phyloP scores from a whole-genome alignment of 2,797 vertebrate genomes.

The Phalanger gymnotis region DNA sequence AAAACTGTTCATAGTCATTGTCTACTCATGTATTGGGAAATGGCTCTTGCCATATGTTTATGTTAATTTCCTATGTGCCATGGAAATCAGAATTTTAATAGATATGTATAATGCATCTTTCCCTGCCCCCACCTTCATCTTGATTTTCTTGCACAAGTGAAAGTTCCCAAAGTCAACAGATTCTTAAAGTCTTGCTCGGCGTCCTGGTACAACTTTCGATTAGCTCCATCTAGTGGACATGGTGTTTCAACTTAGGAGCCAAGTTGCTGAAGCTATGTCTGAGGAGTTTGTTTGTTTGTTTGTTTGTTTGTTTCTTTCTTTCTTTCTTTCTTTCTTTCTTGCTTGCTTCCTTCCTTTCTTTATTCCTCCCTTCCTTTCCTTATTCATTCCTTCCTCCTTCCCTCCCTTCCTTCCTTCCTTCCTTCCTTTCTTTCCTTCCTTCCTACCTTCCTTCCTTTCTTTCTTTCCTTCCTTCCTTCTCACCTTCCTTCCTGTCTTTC shows the following conservation, averaged over 20 bases:
- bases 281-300: neutral
- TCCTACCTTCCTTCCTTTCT: neutral
- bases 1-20: neutral
- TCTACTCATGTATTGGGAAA: neutral
- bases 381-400: neutral
- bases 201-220: neutral
- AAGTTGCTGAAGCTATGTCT: neutral
- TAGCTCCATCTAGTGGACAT: neutral
- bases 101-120: neutral
- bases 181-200: neutral
- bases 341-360: no score
- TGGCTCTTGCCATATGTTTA: neutral
- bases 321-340: neutral
- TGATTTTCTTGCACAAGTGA: neutral
- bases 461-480: neutral
- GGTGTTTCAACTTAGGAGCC: neutral
- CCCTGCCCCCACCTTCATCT: neutral
- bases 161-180: neutral
- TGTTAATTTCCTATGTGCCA: neutral
- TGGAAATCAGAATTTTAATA: neutral
- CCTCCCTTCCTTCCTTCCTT: neutral
- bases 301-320: no score
- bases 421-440: no score
- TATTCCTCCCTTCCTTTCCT: no score
- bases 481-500: neutral